A percentile compares a stretch with the other conserved stretches of the same genome.
These are phyloP conservation scores for Ceuthmochares aereus DNA, from an alignment of 2,113 vertebrate genomes.

Conservation along the genomic window DNA sequence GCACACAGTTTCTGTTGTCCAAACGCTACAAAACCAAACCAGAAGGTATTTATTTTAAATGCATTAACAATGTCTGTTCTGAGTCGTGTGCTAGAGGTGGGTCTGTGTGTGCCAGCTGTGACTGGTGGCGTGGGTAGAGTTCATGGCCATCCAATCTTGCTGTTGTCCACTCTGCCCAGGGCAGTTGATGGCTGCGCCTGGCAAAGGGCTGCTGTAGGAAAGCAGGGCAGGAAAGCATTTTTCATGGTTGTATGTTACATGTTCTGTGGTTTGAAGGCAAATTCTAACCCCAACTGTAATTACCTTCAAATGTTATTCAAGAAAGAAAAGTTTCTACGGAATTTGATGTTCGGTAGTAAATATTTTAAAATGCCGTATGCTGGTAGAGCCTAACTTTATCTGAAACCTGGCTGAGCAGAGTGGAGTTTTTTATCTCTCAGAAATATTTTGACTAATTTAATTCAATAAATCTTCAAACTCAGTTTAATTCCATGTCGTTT, in stretches of 20 bases:
- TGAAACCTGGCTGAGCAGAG: not conserved
- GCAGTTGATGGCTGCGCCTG: rapidly evolving
- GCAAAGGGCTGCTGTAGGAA: rapidly evolving
- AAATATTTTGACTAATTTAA: not conserved
- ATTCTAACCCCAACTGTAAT: not conserved
- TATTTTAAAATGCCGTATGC: not conserved
- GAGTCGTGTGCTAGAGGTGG: rapidly evolving
- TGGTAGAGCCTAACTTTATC: not conserved
- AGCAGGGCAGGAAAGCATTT: not conserved
- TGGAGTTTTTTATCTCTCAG: not conserved
- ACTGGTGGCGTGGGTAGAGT: not conserved
- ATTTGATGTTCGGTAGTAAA: not conserved
- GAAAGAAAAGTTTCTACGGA: not conserved
- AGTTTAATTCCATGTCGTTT: not conserved
- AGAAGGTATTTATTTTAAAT: not conserved
- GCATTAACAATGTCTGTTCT: rapidly evolving
- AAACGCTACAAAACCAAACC: conserved; percentile 68
- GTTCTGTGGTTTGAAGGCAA: not conserved
- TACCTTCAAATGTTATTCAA: not conserved
- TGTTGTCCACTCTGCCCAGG: too few relatives aligned
- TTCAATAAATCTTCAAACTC: not conserved
- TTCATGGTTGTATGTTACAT: rapidly evolving
- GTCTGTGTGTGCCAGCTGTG: not conserved
- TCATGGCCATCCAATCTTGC: not conserved
- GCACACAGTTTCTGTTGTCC: conserved; percentile 75